Conservation (phyloP, 2,888 invertebrate genomes). For the Nebria salina region DNA sequence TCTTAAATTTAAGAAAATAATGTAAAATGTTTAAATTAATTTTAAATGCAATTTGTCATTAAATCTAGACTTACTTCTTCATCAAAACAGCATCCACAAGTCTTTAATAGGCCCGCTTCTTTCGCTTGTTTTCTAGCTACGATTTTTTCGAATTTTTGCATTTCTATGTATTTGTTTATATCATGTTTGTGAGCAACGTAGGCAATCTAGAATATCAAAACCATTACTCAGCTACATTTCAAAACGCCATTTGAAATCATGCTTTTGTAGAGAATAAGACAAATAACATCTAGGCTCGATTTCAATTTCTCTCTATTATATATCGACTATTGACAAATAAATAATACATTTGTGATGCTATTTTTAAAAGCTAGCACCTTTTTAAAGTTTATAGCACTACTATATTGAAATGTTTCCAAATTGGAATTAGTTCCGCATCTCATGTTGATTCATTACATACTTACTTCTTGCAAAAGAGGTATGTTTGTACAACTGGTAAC, state of each 20-base stretch:
- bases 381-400: no score
- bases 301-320: neutral
- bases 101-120: constrained; percentile 56
- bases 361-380: no score
- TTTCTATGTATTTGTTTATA: constrained; percentile 55
- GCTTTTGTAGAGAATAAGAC: neutral
- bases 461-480: constrained; percentile 57
- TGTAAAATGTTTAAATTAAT: neutral
- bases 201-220: constrained; percentile 53
- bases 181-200: constrained; percentile 56
- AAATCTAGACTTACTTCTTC: constrained; percentile 57
- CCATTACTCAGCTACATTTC: no score
- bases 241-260: neutral
- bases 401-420: neutral
- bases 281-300: neutral
- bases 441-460: neutral
- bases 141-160: constrained; percentile 55
- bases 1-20: constrained; percentile 16
- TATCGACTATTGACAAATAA: neutral
- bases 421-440: neutral
- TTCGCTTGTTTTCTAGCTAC: constrained; percentile 57
- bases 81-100: constrained; percentile 68
- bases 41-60: neutral
- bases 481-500: constrained; percentile 52
- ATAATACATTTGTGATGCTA: no score